Percentiles rank a stretch among this genome's conserved stretches.
phyloP scores from a whole-genome alignment of 2,888 invertebrate genomes.

The Polietes domitor region DNA sequence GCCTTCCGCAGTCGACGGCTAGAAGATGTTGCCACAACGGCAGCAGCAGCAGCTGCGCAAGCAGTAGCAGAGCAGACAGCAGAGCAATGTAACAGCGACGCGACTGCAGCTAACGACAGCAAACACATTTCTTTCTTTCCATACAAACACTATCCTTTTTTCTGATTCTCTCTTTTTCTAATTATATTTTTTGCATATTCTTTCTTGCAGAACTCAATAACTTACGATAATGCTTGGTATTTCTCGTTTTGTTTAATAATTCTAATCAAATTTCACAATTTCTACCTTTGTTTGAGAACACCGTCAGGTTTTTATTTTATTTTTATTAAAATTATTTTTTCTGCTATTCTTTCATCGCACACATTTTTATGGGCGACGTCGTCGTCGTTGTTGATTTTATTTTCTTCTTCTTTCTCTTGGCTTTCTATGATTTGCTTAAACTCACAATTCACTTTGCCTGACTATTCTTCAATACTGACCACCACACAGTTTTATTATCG shows the following conservation, averaged over 20 bases:
- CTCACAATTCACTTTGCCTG: neutral
- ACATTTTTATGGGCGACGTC: constrained; percentile 60
- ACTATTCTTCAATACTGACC: no score
- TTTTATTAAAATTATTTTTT: constrained; percentile 19
- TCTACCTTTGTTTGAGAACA: neutral
- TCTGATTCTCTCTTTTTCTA: constrained; percentile 36
- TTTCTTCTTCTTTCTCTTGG: constrained; percentile 6
- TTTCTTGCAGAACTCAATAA: constrained; percentile 20
- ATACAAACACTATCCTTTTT: constrained; percentile 24
- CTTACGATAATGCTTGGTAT: neutral
- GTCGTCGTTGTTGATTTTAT: constrained; percentile 59
- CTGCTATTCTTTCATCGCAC: constrained; percentile 28
- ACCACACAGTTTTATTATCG: no score
- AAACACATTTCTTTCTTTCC: constrained; percentile 53
- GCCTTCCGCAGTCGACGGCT: constrained; percentile 45
- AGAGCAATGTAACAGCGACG: neutral
- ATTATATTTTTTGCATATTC: constrained; percentile 33
- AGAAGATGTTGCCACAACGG: constrained; percentile 38
- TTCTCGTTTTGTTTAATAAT: neutral
- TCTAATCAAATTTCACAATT: constrained; percentile 14
- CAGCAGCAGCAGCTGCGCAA: constrained; percentile 1
- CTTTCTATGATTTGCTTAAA: constrained; percentile 29
- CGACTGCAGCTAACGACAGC: constrained; percentile 49
- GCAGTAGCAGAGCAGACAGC: neutral
- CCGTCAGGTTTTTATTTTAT: no score